A percentile compares a stretch with the other conserved stretches of the same genome.
These are phyloP conservation scores for Callocephalon fimbriatum DNA, from an alignment of 2,113 vertebrate species.

Conservation along the genomic window DNA sequence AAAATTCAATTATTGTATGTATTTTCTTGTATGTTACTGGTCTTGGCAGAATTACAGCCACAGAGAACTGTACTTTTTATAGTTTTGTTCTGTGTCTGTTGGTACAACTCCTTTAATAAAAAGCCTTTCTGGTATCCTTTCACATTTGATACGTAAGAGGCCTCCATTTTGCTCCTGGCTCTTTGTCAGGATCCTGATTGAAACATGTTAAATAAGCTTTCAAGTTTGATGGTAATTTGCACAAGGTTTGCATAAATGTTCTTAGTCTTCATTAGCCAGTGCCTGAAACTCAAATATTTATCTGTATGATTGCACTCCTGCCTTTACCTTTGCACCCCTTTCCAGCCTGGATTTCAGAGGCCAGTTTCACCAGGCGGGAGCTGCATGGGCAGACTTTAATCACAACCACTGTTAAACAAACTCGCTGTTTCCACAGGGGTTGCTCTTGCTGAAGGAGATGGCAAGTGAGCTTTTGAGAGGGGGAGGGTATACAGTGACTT, in stretches of 20 bases:
- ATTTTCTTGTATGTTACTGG: neutral
- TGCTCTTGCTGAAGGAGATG: rapidly evolving
- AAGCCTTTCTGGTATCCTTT: neutral
- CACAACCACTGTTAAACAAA: neutral
- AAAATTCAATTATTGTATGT: neutral
- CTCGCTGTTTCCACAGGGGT: neutral
- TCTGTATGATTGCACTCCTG: neutral
- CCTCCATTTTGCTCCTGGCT: neutral
- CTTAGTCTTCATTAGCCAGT: neutral
- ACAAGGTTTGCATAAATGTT: neutral
- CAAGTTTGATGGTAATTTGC: neutral
- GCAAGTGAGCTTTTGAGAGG: rapidly evolving
- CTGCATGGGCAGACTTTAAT: neutral
- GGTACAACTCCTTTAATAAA: neutral
- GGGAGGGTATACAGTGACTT: rapidly evolving
- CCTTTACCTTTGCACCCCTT: neutral
- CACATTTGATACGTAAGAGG: rapidly evolving
- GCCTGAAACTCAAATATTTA: constrained; percentile 50
- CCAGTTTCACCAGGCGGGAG: rapidly evolving
- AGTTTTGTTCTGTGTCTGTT: neutral
- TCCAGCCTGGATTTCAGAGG: neutral
- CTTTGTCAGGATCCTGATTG: neutral
- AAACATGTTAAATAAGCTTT: neutral
- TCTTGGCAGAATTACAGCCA: neutral
- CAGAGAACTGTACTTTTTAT: neutral